A percentile compares a stretch with the other conserved stretches of the same genome.
phyloP scores from a whole-genome alignment of 2,113 vertebrate genomes.

The Phodopus roborovskii region DNA sequence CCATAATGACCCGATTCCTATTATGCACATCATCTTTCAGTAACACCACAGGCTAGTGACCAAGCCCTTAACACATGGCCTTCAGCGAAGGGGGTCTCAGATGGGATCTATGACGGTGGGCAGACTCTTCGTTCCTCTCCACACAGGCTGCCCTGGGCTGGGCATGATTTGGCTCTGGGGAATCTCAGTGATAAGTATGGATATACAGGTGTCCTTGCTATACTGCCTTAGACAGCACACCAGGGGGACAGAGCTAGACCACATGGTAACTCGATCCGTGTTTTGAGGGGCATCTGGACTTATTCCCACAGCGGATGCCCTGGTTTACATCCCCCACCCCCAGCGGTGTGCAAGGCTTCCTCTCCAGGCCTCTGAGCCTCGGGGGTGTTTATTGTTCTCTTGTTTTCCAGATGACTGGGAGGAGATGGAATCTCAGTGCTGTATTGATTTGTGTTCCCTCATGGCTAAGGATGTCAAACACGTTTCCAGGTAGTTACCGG shows the following conservation, averaged over 20 bases:
- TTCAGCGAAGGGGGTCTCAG: background rate
- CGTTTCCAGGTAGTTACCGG: background rate
- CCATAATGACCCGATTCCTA: background rate
- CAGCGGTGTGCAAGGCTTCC: background rate
- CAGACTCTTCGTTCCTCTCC: background rate
- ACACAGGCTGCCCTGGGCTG: background rate
- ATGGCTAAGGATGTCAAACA: background rate
- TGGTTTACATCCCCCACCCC: background rate
- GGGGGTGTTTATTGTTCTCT: background rate
- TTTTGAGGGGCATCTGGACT: background rate
- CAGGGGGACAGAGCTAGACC: too few relatives aligned
- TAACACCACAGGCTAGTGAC: background rate
- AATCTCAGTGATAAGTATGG: too few relatives aligned
- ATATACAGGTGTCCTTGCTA: background rate
- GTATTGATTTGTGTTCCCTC: background rate
- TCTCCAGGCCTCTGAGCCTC: background rate
- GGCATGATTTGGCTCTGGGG: background rate
- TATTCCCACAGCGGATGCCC: background rate
- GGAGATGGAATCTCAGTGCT: background rate
- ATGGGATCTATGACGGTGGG: background rate
- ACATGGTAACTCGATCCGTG: too few relatives aligned
- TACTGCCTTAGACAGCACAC: background rate
- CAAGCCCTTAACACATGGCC: background rate
- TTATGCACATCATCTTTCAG: background rate
- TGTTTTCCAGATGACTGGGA: background rate